Base-by-base conservation (phyloP, 2,888 invertebrate species). In the Lepidochitona cinerea region DNA sequence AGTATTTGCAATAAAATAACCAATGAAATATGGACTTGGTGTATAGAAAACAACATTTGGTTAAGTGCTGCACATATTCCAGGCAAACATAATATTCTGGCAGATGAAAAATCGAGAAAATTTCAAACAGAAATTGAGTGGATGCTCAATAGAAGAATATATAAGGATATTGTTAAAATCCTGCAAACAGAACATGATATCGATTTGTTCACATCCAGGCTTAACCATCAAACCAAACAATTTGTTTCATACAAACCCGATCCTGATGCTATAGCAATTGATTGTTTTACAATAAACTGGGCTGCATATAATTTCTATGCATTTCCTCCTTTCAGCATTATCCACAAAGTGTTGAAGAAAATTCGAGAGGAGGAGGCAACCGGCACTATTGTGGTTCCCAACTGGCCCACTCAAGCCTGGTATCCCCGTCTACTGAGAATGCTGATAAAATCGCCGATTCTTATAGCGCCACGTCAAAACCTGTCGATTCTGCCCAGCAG, bases 341-440 rank as follows among this genome's bases (percentile, higher is more conserved):
- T 75, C 18, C 53, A 14, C 2, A n/a, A 26, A 64, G 68, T 71
- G 0, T 23, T 77, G 7, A 68, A 75, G 41, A 75, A 77, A 33
- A 66, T 73, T 1, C n/a, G 59, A 33, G 35, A 54, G 35, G 75
- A 77, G 14, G 33, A 53, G 41, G 72, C 36, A 12, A 72, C 26
- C 1, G 54, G 67, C 33, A 32, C 74, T 12, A 32, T 77, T 29
- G 66, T 77, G 33, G 65, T 69, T 9, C 69, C 75, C 23, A 32
- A 35, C 14, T 75, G 75, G 77, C 70, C 70, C 5, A 71, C 73
- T n/a, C 72, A 77, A 35, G 33, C 37, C 35, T 74, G 76, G 76
- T 76, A 29, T 68, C 53, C 72, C 9, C 23, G 33, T n/a, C 64
- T 75, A 33, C 12, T 66, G 33, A 23, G 41, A 18, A 69, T 74